phyloP scores from a whole-genome alignment of 2,797 vertebrate species.

The Adrianichthys oophorus region DNA sequence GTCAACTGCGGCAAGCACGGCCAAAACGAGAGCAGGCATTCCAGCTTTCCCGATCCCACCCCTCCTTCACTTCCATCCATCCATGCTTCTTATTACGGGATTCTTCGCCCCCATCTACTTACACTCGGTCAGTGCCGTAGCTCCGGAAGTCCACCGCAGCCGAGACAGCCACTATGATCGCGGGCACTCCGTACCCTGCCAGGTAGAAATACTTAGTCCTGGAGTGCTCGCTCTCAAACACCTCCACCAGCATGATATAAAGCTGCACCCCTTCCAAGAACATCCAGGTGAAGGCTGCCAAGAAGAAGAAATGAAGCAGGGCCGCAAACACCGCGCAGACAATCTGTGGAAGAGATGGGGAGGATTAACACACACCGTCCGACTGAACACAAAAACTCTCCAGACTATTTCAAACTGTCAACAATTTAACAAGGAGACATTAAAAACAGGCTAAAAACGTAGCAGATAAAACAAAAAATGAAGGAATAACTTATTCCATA shows the following conservation, averaged over 20 bases:
- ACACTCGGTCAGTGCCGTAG: constrained; percentile 98
- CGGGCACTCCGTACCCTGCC: constrained; percentile 95
- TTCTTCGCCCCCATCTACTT: constrained; percentile 67
- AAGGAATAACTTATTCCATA: no score
- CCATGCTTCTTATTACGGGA: constrained; percentile 14
- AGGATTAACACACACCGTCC: constrained; percentile 44
- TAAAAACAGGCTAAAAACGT: no score
- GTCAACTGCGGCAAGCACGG: constrained; percentile 47
- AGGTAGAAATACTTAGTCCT: constrained; percentile 97
- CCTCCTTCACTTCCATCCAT: constrained; percentile 29
- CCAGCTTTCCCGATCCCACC: constrained; percentile 24
- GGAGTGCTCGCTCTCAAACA: constrained; percentile 97
- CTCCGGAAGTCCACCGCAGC: constrained; percentile 96
- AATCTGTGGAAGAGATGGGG: constrained; percentile 80
- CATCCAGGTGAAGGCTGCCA: constrained; percentile 99
- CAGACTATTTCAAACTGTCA: background rate
- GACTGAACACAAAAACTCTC: constrained; percentile 11
- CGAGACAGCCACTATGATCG: constrained; percentile 93
- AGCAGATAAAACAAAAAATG: no score
- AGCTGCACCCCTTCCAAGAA: constrained; percentile 98
- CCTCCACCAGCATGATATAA: constrained; percentile 99
- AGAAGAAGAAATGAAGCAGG: constrained; percentile 98
- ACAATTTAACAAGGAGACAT: no score
- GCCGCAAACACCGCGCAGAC: constrained; percentile 96
- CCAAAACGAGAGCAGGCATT: constrained; percentile 70